Evolutionary conservation across 2,888 invertebrate genomes (phyloP).

Genomic region (Horisme vitalbata): DNA sequence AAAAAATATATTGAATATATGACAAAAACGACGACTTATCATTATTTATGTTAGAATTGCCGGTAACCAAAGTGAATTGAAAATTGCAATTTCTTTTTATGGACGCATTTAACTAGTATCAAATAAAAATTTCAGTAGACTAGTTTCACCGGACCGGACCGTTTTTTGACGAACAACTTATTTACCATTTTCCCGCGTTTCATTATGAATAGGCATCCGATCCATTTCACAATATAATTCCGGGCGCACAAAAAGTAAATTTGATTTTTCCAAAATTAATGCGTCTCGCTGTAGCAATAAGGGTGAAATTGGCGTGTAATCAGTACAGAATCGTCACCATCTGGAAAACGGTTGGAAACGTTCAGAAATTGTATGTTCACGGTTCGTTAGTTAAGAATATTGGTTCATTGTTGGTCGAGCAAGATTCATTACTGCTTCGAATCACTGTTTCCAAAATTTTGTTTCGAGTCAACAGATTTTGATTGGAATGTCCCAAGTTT

Average conservation of each 20-base stretch:
- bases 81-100: too few species aligned
- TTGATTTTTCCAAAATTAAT: conserved; percentile 44
- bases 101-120: too few species aligned
- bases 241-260: conserved; percentile 29
- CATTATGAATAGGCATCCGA: conserved; percentile 31
- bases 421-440: conserved; percentile 53
- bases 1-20: too few species aligned
- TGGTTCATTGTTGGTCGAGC: conserved; percentile 58
- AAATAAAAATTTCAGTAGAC: conserved; percentile 3
- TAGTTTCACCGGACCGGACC: neutral
- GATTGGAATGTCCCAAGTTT: conserved; percentile 4
- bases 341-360: conserved; percentile 57
- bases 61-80: too few species aligned
- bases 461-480: conserved; percentile 1
- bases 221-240: conserved; percentile 34
- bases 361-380: conserved; percentile 59
- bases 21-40: too few species aligned
- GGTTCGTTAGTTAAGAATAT: conserved; percentile 66
- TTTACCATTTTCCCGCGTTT: conserved; percentile 22
- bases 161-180: conserved; percentile 13
- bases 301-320: conserved; percentile 64
- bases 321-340: conserved; percentile 65
- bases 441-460: conserved; percentile 25
- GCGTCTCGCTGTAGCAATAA: conserved; percentile 50
- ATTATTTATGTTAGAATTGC: too few species aligned